Evolutionary conservation across 2,113 vertebrate genomes (phyloP), one percentile per base, ranked within the genome.

Genomic region (Petroica traversi): DNA sequence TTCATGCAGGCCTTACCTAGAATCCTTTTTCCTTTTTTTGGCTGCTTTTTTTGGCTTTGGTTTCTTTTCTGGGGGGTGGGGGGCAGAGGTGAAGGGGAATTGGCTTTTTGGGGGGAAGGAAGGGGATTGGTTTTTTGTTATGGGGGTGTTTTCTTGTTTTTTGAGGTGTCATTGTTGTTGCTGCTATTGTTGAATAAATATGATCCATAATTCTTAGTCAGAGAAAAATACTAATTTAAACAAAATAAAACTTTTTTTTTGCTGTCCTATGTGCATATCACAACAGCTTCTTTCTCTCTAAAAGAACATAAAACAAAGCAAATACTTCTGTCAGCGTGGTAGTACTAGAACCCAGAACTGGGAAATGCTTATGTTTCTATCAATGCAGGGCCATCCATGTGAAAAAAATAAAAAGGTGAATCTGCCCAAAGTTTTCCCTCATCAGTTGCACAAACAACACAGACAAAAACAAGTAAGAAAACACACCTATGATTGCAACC

Each of bases 41-140:
- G 15, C 4, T 33, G 8, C 15, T 33, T 46, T 36, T 43, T 19
- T 11, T 4, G 4, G 6, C n/a, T n/a, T n/a, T n/a, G 25, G 48
- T 36, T 45, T 36, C n/a, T n/a, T n/a, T n/a, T n/a, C n/a, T 18
- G 3, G 3, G 5, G 8, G 9, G 8, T 7, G 3, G n/a, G 22
- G 2, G 12, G 12, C n/a, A n/a, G n/a, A n/a, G n/a, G n/a, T n/a
- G 7, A 33, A 14, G 41, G 14, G 6, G 5, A 40, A 41, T 41
- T 69, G 19, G 8, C 20, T 52, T 52, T 51, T 77, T 7, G 38
- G 12, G 19, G n/a, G n/a, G n/a, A n/a, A n/a, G 41, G 41, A 41
- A 9, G 33, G 6, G 14, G 5, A 34, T 52, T 34, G 8, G 1
- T 8, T 43, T 69, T 52, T 45, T 52, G 5, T 22, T 36, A 3